A percentile compares a stretch with the other conserved stretches of the same genome.
Evolutionary conservation across 2,888 invertebrate genomes (phyloP).

Genomic region (Eupithecia abbreviata): DNA sequence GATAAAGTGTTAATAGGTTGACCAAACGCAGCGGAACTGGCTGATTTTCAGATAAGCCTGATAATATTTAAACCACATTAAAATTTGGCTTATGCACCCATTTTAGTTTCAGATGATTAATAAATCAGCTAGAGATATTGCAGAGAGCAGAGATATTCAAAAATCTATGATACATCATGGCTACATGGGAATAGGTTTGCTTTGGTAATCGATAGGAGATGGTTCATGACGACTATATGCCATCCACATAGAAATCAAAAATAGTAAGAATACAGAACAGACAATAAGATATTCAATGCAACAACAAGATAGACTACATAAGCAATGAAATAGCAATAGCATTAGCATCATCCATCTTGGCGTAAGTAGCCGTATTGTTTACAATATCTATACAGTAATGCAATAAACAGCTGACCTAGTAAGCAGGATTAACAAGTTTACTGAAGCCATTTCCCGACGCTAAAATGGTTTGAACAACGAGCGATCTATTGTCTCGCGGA

Average conservation of each 20-base stretch:
- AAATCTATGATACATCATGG: background rate
- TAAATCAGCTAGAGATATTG: too few relatives aligned
- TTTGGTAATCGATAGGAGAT: background rate
- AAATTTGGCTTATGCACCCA: background rate
- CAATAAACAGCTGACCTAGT: constrained; percentile 46
- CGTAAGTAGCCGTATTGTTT: constrained; percentile 30
- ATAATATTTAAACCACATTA: background rate
- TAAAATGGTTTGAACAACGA: constrained; percentile 42
- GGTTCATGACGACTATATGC: background rate
- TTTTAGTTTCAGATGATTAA: background rate
- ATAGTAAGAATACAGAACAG: background rate
- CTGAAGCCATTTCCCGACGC: constrained; percentile 50
- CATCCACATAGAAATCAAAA: background rate
- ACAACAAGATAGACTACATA: constrained; percentile 2
- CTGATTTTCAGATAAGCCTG: background rate
- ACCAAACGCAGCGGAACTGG: constrained; percentile 4
- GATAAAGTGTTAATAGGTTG: constrained; percentile 12
- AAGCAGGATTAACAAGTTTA: constrained; percentile 53
- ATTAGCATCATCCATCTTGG: constrained; percentile 27
- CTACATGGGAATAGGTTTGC: background rate
- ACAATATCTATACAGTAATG: constrained; percentile 32
- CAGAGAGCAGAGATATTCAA: too few relatives aligned
- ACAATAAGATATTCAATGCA: background rate
- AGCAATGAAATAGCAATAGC: constrained; percentile 27
- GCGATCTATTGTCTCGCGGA: constrained; percentile 36